phyloP scores from a whole-genome alignment of 2,113 vertebrate genomes.

The Psittacula cyanocephala region DNA sequence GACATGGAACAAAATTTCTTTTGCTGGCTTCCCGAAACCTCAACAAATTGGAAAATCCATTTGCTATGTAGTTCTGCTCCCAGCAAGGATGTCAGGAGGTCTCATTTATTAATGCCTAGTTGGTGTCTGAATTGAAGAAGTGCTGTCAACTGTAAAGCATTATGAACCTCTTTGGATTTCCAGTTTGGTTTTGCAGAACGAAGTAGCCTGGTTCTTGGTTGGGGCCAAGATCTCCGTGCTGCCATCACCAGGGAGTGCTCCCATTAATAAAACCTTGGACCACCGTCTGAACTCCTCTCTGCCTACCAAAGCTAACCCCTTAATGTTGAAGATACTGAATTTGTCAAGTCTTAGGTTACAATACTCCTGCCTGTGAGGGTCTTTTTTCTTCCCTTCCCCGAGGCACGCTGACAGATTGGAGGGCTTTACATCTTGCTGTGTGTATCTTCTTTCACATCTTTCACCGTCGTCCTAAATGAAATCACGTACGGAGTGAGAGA shows the following conservation, averaged over 20 bases:
- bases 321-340: neutral
- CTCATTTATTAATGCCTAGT: neutral
- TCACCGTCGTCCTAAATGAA: neutral
- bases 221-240: neutral
- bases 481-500: neutral
- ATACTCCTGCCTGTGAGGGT: neutral
- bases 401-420: conserved; percentile 22
- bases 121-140: neutral
- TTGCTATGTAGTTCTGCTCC: neutral
- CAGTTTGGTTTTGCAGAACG: neutral
- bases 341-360: neutral
- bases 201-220: neutral
- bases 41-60: conserved; percentile 52
- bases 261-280: neutral
- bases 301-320: neutral
- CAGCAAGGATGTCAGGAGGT: neutral
- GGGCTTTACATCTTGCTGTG: conserved; percentile 13
- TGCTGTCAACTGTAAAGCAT: neutral
- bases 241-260: neutral
- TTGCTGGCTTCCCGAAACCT: conserved; percentile 39
- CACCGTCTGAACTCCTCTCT: neutral
- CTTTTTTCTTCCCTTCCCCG: neutral
- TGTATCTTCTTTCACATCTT: conserved; percentile 49
- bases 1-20: neutral
- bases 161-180: neutral